These are phyloP conservation scores for Lumbricus terrestris DNA, from an alignment of 2,888 invertebrate genomes.

Conservation along the genomic window DNA sequence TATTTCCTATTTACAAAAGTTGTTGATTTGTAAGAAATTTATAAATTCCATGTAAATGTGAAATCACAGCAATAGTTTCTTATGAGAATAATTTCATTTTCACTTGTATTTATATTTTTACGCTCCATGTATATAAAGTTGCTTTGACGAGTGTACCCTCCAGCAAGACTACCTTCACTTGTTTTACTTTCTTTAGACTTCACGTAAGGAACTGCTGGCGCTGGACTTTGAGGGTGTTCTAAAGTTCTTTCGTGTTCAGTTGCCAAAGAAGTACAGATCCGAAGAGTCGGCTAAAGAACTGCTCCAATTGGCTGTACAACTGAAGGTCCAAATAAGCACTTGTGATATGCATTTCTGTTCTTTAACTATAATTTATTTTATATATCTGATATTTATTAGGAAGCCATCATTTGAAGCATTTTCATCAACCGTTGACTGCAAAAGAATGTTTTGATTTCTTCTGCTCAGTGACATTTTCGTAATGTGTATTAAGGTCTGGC, in stretches of 20 bases:
- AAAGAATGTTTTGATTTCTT: neutral
- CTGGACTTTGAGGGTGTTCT: slow-evolving; percentile 96
- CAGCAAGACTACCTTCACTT: neutral
- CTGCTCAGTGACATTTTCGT: neutral
- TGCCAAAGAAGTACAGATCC: slow-evolving; percentile 90
- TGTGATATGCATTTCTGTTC: neutral
- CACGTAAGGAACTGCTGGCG: slow-evolving; percentile 83
- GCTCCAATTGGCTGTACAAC: slow-evolving; percentile 83
- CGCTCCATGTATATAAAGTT: neutral
- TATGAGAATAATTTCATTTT: neutral
- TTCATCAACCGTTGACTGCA: neutral
- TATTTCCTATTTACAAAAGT: neutral
- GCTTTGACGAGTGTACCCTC: neutral
- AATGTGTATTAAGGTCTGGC: too few species aligned
- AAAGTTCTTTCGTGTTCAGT: slow-evolving; percentile 93
- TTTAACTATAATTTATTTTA: neutral
- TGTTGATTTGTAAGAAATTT: neutral
- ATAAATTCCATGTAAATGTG: neutral
- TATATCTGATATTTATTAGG: neutral
- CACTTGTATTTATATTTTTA: neutral
- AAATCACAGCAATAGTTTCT: neutral
- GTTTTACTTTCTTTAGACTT: slow-evolving; percentile 44
- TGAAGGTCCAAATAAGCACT: slow-evolving; percentile 69
- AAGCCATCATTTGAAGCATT: neutral
- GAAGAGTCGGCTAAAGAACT: slow-evolving; percentile 85